phyloP scores from a whole-genome alignment of 2,888 invertebrate species.

The Drosophila infuscata region DNA sequence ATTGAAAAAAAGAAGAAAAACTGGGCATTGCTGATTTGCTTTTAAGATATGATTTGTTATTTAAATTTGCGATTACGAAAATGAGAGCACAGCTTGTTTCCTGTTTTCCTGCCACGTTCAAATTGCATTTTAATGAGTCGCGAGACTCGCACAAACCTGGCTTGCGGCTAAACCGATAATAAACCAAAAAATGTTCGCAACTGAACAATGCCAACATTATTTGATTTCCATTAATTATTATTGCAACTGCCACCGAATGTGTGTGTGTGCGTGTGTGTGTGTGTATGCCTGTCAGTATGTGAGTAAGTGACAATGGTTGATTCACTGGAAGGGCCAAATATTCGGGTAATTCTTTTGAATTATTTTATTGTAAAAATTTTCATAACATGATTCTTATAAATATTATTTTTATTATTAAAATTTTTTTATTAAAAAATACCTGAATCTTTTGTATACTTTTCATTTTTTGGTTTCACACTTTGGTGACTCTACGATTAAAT shows the following conservation, averaged over 20 bases:
- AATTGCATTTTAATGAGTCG: slow-evolving; percentile 52
- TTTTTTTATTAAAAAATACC: too few relatives aligned
- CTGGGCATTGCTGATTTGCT: neutral
- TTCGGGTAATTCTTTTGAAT: neutral
- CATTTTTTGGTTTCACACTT: too few relatives aligned
- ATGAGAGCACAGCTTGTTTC: slow-evolving; percentile 1
- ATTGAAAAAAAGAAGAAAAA: neutral
- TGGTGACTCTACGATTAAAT: neutral
- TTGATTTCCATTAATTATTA: slow-evolving; percentile 45
- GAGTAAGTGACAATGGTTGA: neutral
- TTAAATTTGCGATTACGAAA: neutral
- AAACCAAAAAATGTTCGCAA: slow-evolving; percentile 36
- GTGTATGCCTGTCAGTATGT: neutral
- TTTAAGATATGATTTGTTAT: neutral
- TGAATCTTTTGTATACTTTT: too few relatives aligned
- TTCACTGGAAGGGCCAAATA: neutral
- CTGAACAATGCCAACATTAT: slow-evolving; percentile 31
- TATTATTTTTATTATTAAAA: neutral
- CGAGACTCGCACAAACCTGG: slow-evolving; percentile 37
- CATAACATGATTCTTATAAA: neutral
- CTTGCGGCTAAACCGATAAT: slow-evolving; percentile 55
- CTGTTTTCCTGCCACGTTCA: neutral
- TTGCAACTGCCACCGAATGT: slow-evolving; percentile 17
- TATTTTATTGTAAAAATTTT: neutral
- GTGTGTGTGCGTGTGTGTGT: neutral